Base-by-base conservation (phyloP, 53 echinoderm and acorn worm species). In the Echinarachnius parma region DNA sequence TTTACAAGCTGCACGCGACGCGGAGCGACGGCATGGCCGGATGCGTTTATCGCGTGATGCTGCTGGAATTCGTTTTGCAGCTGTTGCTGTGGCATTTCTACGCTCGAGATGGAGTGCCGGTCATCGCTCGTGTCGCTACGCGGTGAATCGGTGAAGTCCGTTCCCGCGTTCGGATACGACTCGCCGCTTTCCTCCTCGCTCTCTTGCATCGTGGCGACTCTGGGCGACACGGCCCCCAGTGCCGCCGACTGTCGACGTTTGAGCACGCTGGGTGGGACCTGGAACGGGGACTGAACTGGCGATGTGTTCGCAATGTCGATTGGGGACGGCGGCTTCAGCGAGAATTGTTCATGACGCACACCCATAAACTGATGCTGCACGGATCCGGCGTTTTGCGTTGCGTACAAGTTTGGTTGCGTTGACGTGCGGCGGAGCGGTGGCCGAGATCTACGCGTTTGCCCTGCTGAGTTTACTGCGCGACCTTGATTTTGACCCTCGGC, bases 171-270 rank as follows among this genome's bases (percentile, higher is more conserved):
- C 74, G 26, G 35, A 24, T 69, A 50, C n/a, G n/a, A n/a, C n/a
- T n/a, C n/a, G 23, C 25, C 39, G 37, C 28, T 42, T 28, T 72
- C 26, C 37, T 28, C 74, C 0, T 72, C 74, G 44, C 56, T 57
- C 19, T 72, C 74, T 5, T 27, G 56, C 74, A 72, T 72, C 25
- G 46, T 56, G 37, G 55, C 55, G 27, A 72, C n/a, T n/a, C n/a
- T n/a, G n/a, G n/a, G n/a, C n/a, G n/a, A n/a, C n/a, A n/a, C n/a
- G n/a, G n/a, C n/a, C n/a, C n/a, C n/a, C n/a, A n/a, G n/a, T n/a
- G n/a, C n/a, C n/a, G n/a, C n/a, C n/a, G n/a, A n/a, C n/a, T n/a
- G n/a, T n/a, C n/a, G n/a, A n/a, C n/a, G n/a, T n/a, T n/a, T n/a
- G n/a, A n/a, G n/a, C n/a, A n/a, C 56, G 74, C 16, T 57, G 55